These are phyloP conservation scores for Cyprinodon brontotheroides DNA, from an alignment of 2,113 vertebrate genomes.

Conservation along the genomic window DNA sequence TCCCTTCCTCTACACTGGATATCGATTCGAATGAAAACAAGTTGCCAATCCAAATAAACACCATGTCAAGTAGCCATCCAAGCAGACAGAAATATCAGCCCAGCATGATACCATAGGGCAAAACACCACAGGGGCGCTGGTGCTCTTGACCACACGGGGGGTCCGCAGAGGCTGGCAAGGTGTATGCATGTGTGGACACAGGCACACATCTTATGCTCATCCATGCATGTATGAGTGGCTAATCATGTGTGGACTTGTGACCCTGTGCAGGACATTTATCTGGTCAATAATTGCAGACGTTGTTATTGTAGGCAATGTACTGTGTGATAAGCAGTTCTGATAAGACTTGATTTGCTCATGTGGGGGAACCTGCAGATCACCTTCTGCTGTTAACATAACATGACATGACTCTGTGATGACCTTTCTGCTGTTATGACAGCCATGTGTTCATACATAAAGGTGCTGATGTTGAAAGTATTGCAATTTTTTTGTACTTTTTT, in stretches of 20 bases:
- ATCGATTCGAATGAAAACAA: slow-evolving; percentile 82
- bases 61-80: slow-evolving; percentile 81
- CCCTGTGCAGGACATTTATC: slow-evolving; percentile 70
- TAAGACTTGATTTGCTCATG: slow-evolving; percentile 42
- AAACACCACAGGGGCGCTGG: slow-evolving; percentile 66
- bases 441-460: neutral
- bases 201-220: slow-evolving; percentile 56
- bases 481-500: neutral
- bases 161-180: slow-evolving; percentile 47
- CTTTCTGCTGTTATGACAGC: neutral
- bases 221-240: slow-evolving; percentile 63
- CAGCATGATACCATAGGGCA: slow-evolving; percentile 77
- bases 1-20: slow-evolving; percentile 42
- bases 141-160: slow-evolving; percentile 65
- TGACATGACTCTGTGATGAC: slow-evolving; percentile 5
- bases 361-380: slow-evolving; percentile 24
- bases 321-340: slow-evolving; percentile 42
- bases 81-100: slow-evolving; percentile 81
- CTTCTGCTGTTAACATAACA: slow-evolving; percentile 24
- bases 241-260: slow-evolving; percentile 66
- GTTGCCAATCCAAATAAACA: slow-evolving; percentile 86
- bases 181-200: slow-evolving; percentile 48
- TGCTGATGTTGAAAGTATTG: neutral
- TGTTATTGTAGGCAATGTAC: slow-evolving; percentile 51
- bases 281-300: slow-evolving; percentile 64